Evolutionary conservation across 2,797 vertebrate species (phyloP).

Genomic region (Centroberyx gerrardi): DNA sequence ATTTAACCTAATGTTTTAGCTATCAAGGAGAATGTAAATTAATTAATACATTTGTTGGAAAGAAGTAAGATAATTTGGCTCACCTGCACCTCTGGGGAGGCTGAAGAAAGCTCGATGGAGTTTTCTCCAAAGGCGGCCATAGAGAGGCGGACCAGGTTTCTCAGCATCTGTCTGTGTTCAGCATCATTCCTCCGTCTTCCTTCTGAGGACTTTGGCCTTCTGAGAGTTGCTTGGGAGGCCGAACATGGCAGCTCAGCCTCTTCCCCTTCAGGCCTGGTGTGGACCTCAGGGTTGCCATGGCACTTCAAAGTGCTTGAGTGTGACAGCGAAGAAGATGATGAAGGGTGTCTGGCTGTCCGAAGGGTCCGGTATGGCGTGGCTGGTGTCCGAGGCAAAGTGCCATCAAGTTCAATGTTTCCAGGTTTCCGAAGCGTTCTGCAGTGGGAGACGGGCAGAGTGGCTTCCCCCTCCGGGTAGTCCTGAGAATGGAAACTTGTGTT

Average conservation of each 20-base stretch:
- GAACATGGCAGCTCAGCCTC: slow-evolving; percentile 35
- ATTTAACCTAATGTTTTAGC: slow-evolving; percentile 40
- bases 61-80: slow-evolving; percentile 31
- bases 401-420: slow-evolving; percentile 78
- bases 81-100: slow-evolving; percentile 96
- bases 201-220: slow-evolving; percentile 80
- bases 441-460: slow-evolving; percentile 58
- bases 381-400: slow-evolving; percentile 70
- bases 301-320: slow-evolving; percentile 75
- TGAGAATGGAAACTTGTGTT: slow-evolving; percentile 87
- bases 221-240: slow-evolving; percentile 75
- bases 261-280: slow-evolving; percentile 23
- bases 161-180: slow-evolving; percentile 89
- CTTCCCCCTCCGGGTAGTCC: slow-evolving; percentile 67
- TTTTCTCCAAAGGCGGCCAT: slow-evolving; percentile 94
- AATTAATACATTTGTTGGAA: background rate
- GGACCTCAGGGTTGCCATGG: slow-evolving; percentile 61
- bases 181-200: slow-evolving; percentile 67
- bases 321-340: slow-evolving; percentile 75
- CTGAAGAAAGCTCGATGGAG: slow-evolving; percentile 88
- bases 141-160: slow-evolving; percentile 93
- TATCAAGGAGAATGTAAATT: slow-evolving; percentile 48
- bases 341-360: slow-evolving; percentile 80
- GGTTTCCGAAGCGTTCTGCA: slow-evolving; percentile 81
- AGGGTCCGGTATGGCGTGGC: slow-evolving; percentile 74